Evolutionary conservation across 2,113 vertebrate species (phyloP).

Genomic region (Takifugu bimaculatus): DNA sequence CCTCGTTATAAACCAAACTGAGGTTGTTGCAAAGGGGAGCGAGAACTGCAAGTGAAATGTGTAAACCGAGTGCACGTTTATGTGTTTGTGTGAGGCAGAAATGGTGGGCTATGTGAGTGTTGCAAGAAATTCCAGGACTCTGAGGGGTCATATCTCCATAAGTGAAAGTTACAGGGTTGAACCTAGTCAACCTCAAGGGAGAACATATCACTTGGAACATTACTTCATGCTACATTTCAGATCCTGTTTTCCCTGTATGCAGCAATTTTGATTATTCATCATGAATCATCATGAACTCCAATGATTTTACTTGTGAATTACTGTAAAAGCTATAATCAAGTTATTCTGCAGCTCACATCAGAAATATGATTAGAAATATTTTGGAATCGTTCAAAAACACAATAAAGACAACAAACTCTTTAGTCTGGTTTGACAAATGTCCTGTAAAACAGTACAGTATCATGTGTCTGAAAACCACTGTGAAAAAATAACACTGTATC

Average conservation of each 20-base stretch:
- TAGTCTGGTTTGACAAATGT: background rate
- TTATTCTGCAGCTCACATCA: no score
- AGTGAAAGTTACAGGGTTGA: slow-evolving; percentile 66
- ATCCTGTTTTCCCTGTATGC: slow-evolving; percentile 44
- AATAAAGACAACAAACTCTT: background rate
- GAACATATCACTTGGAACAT: slow-evolving; percentile 66
- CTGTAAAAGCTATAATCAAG: no score
- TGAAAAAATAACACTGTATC: no score
- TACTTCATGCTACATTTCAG: slow-evolving; percentile 61
- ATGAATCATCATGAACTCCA: no score
- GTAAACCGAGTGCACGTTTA: slow-evolving; percentile 30
- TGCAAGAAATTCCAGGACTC: slow-evolving; percentile 46
- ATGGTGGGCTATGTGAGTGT: slow-evolving; percentile 33
- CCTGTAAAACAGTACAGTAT: background rate
- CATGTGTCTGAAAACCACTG: background rate
- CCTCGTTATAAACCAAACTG: slow-evolving; percentile 69
- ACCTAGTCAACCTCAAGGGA: slow-evolving; percentile 67
- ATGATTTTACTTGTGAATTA: no score
- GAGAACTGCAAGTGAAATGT: slow-evolving; percentile 38
- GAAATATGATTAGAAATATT: no score
- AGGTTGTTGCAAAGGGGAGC: slow-evolving; percentile 35
- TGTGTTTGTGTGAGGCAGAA: slow-evolving; percentile 43
- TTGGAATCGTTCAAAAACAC: background rate
- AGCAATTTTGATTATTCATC: slow-evolving; percentile 22
- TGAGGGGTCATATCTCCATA: slow-evolving; percentile 64